These are phyloP conservation scores for Troides helena DNA, from an alignment of 2,888 invertebrate species.

Conservation along the genomic window DNA sequence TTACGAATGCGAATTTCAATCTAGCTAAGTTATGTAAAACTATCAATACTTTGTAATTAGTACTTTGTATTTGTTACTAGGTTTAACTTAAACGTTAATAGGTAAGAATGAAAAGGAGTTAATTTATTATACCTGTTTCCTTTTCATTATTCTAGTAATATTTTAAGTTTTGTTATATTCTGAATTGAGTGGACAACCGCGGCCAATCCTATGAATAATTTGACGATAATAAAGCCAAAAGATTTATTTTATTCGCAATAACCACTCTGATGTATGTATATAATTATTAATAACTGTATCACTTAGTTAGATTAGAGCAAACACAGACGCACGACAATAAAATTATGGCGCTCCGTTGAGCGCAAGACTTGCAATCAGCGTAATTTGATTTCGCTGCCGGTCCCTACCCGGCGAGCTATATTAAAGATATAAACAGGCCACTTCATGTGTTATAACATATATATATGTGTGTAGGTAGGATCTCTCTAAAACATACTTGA, in stretches of 20 bases:
- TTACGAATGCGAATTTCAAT: background rate
- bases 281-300: conserved; percentile 32
- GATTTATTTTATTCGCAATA: conserved; percentile 13
- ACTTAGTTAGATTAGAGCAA: conserved; percentile 32
- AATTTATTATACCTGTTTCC: too few relatives aligned
- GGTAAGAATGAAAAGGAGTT: too few relatives aligned
- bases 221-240: background rate
- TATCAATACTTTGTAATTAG: background rate
- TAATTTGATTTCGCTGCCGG: conserved; percentile 39
- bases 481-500: background rate
- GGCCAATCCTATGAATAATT: background rate
- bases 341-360: conserved; percentile 48
- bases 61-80: too few relatives aligned
- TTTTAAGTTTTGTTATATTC: background rate
- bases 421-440: conserved; percentile 30
- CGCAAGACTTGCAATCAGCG: conserved; percentile 45
- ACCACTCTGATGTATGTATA: conserved; percentile 13
- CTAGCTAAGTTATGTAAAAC: background rate
- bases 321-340: conserved; percentile 39
- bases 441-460: conserved; percentile 28
- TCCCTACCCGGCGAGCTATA: conserved; percentile 28
- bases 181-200: background rate
- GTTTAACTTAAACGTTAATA: background rate
- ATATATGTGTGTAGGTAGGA: conserved; percentile 1
- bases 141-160: too few relatives aligned